A percentile compares a stretch with the other conserved stretches of the same genome.
phyloP scores from a whole-genome alignment of 2,113 vertebrate genomes.

The Synodontis membranacea region DNA sequence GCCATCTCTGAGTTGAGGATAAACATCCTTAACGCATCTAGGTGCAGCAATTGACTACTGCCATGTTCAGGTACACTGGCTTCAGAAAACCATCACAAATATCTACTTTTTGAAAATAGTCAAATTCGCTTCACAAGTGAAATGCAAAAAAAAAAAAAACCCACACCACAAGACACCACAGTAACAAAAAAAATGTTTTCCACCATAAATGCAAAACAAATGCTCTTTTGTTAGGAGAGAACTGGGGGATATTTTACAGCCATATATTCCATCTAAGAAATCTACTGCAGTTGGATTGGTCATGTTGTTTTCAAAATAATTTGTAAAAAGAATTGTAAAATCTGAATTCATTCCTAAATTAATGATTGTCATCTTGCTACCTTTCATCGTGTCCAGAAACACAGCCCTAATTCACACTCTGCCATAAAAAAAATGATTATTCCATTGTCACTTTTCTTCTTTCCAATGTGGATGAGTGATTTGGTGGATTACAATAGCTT shows the following conservation, averaged over 20 bases:
- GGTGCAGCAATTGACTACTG: not conserved
- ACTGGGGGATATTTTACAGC: not conserved
- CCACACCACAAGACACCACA: too few relatives aligned
- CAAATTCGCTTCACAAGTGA: not conserved
- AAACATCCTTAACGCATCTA: not conserved
- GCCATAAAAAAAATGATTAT: not conserved
- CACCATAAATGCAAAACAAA: not conserved
- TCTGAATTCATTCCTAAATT: not conserved
- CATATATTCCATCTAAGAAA: not conserved
- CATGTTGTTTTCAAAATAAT: conserved; percentile 1
- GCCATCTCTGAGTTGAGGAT: not conserved
- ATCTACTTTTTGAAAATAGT: not conserved
- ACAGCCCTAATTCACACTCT: not conserved
- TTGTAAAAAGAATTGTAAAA: not conserved
- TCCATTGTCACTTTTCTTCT: not conserved
- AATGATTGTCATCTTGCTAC: not conserved
- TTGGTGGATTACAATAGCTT: too few relatives aligned
- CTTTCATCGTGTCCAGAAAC: not conserved
- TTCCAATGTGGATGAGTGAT: not conserved
- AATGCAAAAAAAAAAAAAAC: too few relatives aligned
- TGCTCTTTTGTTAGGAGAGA: not conserved
- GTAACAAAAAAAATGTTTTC: not conserved
- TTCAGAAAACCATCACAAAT: not conserved
- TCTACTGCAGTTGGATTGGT: not conserved
- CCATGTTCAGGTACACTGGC: not conserved